These are phyloP conservation scores for Calliphora vomitoria DNA, from an alignment of 2,888 invertebrate species.

Conservation along the genomic window DNA sequence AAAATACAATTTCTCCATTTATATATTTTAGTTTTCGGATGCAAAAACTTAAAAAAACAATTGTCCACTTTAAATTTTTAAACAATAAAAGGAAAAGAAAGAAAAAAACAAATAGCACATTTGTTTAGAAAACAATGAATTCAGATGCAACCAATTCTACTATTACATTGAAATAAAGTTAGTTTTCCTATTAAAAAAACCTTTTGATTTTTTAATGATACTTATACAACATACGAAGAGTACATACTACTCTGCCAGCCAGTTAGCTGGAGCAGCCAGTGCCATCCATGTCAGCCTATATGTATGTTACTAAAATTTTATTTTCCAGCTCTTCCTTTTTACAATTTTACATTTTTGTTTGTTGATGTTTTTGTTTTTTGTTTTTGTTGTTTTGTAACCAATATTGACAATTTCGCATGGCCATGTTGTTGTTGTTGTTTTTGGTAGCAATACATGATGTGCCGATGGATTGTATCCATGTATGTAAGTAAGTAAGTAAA, in stretches of 20 bases:
- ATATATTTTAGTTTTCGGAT: too few species aligned
- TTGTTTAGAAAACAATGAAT: not conserved
- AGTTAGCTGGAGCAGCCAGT: too few species aligned
- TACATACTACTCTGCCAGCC: not conserved
- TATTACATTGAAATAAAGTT: constrained; percentile 19
- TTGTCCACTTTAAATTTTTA: not conserved
- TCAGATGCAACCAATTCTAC: not conserved
- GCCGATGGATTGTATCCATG: constrained; percentile 27
- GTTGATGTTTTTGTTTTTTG: not conserved
- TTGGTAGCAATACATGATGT: not conserved
- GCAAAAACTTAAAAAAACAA: too few species aligned
- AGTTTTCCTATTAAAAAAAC: constrained; percentile 33
- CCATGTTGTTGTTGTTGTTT: constrained; percentile 41
- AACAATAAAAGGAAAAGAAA: not conserved
- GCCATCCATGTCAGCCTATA: not conserved
- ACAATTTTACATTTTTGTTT: constrained; percentile 25
- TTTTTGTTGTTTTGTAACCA: constrained; percentile 45
- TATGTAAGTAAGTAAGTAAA: not conserved
- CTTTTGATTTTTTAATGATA: constrained; percentile 59
- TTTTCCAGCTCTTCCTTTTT: constrained; percentile 11
- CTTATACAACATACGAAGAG: constrained; percentile 8
- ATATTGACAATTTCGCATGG: constrained; percentile 68
- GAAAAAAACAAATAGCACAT: not conserved
- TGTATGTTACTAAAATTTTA: constrained; percentile 23
- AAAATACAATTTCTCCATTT: too few species aligned